phyloP scores from a whole-genome alignment of 2,113 vertebrate genomes.

The Otus sunia region DNA sequence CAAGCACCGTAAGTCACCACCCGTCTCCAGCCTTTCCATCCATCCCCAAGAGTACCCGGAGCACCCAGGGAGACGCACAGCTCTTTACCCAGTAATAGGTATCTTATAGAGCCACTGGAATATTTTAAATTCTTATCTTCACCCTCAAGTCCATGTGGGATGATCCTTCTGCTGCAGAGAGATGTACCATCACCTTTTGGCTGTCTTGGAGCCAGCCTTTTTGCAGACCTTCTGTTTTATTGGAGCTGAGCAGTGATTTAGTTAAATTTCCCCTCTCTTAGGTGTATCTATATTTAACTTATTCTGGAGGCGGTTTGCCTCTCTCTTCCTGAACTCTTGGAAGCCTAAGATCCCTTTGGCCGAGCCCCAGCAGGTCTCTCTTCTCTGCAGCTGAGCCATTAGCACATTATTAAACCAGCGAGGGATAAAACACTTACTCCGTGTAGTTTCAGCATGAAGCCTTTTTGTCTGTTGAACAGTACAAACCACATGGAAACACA shows the following conservation, averaged over 20 bases:
- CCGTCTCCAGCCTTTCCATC: not conserved
- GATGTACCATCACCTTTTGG: not conserved
- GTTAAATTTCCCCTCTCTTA: not conserved
- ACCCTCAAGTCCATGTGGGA: not conserved
- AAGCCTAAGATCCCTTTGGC: not conserved
- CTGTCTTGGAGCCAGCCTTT: not conserved
- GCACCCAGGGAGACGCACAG: not conserved
- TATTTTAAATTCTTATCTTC: not conserved
- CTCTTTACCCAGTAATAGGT: not conserved
- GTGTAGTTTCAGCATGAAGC: fast-evolving
- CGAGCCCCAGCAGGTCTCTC: not conserved
- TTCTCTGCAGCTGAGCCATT: not conserved
- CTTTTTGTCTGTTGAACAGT: not conserved
- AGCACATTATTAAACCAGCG: not conserved
- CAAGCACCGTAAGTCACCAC: not conserved
- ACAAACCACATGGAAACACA: not conserved
- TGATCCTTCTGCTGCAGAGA: not conserved
- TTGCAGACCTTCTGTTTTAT: not conserved
- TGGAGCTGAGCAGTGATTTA: not conserved
- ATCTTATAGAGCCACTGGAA: not conserved
- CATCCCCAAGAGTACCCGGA: not conserved
- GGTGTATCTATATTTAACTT: not conserved
- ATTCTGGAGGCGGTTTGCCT: not conserved
- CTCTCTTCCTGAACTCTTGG: not conserved
- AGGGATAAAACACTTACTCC: not conserved